A percentile compares a stretch with the other conserved stretches of the same genome.
phyloP scores from a whole-genome alignment of 2,888 invertebrate genomes.

The Erebia ligea region DNA sequence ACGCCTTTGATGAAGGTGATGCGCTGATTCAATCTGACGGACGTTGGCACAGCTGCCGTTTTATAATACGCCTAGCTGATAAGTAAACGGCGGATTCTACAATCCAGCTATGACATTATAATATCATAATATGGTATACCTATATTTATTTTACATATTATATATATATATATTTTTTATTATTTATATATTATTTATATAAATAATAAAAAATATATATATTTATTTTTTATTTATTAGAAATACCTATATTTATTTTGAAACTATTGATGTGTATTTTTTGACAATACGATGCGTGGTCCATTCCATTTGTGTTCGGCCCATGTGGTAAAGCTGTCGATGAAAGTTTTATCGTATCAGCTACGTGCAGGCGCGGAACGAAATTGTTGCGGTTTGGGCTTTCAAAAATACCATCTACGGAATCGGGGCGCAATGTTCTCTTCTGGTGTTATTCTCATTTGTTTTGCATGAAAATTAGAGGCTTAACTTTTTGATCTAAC shows the following conservation, averaged over 20 bases:
- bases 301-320: constrained; percentile 62
- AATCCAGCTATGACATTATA: no score
- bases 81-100: no score
- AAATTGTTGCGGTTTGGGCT: constrained; percentile 39
- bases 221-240: no score
- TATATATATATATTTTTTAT: no score
- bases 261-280: neutral
- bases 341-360: constrained; percentile 78
- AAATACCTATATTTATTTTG: neutral
- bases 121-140: no score
- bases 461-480: neutral
- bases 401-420: constrained; percentile 52
- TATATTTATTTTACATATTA: neutral
- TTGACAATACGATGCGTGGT: neutral
- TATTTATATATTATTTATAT: no score
- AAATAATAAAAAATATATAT: no score
- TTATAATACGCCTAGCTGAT: no score
- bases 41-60: no score
- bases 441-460: neutral
- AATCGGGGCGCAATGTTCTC: neutral
- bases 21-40: no score
- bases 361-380: constrained; percentile 70
- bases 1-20: no score
- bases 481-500: no score
- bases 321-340: constrained; percentile 67